A percentile compares a stretch with the other conserved stretches of the same genome.
Evolutionary conservation across 2,797 vertebrate genomes (phyloP).

Genomic region (Antennarius maculatus): DNA sequence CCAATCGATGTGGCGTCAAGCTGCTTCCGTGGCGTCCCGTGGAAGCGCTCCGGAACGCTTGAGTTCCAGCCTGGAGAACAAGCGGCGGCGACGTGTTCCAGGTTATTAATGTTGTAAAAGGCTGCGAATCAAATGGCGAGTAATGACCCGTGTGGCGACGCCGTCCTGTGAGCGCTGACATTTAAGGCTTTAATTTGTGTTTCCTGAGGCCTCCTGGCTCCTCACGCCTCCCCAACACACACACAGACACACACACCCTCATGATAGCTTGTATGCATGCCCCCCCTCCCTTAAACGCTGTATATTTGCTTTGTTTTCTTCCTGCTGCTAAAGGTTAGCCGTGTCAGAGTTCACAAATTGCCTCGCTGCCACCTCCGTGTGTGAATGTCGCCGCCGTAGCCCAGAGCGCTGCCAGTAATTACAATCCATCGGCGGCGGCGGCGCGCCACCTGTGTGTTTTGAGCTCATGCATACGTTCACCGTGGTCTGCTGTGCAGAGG

Average conservation of each 20-base stretch:
- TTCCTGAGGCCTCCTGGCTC: slow-evolving; percentile 73
- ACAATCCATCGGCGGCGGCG: slow-evolving; percentile 26
- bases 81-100: slow-evolving; percentile 87
- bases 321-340: slow-evolving; percentile 93
- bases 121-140: slow-evolving; percentile 91
- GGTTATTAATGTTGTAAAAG: slow-evolving; percentile 95
- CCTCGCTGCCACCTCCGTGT: slow-evolving; percentile 78
- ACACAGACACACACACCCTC: slow-evolving; percentile 18
- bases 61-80: slow-evolving; percentile 16
- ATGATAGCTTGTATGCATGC: slow-evolving; percentile 60
- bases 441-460: slow-evolving; percentile 27
- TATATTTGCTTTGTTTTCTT: slow-evolving; percentile 73
- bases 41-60: not conserved
- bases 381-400: slow-evolving; percentile 80
- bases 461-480: slow-evolving; percentile 40
- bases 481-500: not conserved
- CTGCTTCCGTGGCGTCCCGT: slow-evolving; percentile 52
- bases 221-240: slow-evolving; percentile 53
- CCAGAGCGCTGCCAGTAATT: slow-evolving; percentile 83
- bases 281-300: slow-evolving; percentile 81
- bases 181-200: slow-evolving; percentile 99
- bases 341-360: slow-evolving; percentile 99
- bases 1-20: slow-evolving; percentile 6
- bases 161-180: slow-evolving; percentile 98
- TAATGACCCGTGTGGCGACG: slow-evolving; percentile 99